These are phyloP conservation scores for Syngnathus acus DNA, from an alignment of 2,797 vertebrate species.

Conservation along the genomic window DNA sequence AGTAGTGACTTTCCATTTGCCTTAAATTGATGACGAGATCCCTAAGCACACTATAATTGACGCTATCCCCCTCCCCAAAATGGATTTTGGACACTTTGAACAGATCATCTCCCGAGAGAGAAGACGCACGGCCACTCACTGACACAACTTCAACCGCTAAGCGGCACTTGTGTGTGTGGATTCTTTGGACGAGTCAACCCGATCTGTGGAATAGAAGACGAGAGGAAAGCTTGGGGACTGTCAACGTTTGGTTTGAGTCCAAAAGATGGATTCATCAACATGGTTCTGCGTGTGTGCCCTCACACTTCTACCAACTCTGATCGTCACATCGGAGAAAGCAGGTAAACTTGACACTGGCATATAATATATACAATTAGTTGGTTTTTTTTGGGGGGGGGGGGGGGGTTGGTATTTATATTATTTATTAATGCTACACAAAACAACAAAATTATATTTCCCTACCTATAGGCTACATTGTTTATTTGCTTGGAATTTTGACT, in stretches of 20 bases:
- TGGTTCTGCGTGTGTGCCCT: conserved; percentile 63
- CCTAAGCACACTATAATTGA: not conserved
- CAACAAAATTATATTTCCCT: not conserved
- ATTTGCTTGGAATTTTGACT: not conserved
- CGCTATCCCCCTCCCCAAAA: not conserved
- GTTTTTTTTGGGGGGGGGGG: not conserved
- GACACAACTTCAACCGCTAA: not conserved
- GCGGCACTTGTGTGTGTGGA: not conserved
- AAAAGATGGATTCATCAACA: conserved; percentile 57
- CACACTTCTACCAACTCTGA: conserved; percentile 39
- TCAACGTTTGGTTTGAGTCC: not conserved
- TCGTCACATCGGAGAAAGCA: conserved; percentile 44
- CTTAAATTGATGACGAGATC: not conserved
- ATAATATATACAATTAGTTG: not conserved
- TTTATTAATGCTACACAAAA: too few species aligned
- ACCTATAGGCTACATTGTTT: not conserved
- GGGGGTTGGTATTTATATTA: too few species aligned
- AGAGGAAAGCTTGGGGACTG: not conserved
- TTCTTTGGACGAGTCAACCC: not conserved
- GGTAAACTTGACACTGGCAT: conserved; percentile 51
- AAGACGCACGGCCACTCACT: not conserved
- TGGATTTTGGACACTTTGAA: conserved; percentile 2
- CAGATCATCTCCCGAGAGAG: not conserved
- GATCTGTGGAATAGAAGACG: not conserved
- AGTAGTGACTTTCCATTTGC: not conserved